phyloP scores from a whole-genome alignment of 2,797 vertebrate species.

The Trachurus trachurus region DNA sequence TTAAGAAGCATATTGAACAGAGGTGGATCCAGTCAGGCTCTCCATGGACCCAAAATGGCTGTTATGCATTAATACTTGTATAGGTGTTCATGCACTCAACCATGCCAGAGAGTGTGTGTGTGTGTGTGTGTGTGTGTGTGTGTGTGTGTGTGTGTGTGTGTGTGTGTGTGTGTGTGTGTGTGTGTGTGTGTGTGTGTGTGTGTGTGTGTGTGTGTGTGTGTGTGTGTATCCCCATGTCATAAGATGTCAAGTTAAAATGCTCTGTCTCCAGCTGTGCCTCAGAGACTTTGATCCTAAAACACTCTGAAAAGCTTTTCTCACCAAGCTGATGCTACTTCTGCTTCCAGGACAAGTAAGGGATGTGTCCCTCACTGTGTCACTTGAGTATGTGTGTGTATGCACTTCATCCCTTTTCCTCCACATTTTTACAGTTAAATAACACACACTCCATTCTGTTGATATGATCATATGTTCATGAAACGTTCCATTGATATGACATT shows the following conservation, averaged over 20 bases:
- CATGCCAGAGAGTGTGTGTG: conserved; percentile 1
- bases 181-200: background rate
- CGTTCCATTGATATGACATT: too few species aligned
- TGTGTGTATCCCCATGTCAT: conserved; percentile 28
- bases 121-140: background rate
- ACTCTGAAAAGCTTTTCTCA: conserved; percentile 54
- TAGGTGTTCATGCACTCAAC: conserved; percentile 27
- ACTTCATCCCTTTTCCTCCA: too few species aligned
- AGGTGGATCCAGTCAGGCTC: background rate
- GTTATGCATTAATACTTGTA: background rate
- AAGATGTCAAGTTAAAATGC: conserved; percentile 39
- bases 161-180: conserved; percentile 3
- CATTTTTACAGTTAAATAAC: too few species aligned
- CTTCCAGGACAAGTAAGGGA: conserved; percentile 1
- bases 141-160: background rate
- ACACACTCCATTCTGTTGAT: too few species aligned
- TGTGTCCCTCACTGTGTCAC: background rate
- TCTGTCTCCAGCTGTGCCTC: conserved; percentile 29
- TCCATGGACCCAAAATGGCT: background rate
- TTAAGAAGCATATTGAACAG: background rate
- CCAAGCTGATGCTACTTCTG: conserved; percentile 21
- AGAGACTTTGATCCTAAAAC: conserved; percentile 45
- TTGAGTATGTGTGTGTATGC: background rate
- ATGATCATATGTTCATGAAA: too few species aligned
- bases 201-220: background rate